Conservation (phyloP, 2,113 vertebrate genomes). For the Sylvilagus bachmani region DNA sequence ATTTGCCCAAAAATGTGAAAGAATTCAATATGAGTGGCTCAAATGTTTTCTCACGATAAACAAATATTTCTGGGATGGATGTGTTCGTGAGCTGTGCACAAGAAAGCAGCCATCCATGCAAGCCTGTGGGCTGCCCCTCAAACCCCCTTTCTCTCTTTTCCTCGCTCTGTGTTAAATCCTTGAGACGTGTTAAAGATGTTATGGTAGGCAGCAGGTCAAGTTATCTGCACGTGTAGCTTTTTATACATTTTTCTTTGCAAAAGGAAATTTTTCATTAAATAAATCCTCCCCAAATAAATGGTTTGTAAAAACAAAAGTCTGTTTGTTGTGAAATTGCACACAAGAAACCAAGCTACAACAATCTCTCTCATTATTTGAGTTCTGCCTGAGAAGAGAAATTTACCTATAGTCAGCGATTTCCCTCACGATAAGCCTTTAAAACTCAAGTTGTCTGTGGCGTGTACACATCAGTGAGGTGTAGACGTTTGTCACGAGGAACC, state of each 20-base stretch:
- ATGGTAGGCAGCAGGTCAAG: conserved; percentile 78
- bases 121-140: conserved; percentile 8
- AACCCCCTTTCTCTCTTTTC: conserved; percentile 52
- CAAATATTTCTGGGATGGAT: conserved; percentile 69
- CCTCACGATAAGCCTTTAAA: conserved; percentile 83
- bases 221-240: conserved; percentile 83
- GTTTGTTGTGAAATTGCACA: conserved; percentile 86
- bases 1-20: conserved; percentile 63
- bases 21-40: conserved; percentile 44
- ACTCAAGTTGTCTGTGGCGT: conserved; percentile 77
- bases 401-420: conserved; percentile 79
- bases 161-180: conserved; percentile 74
- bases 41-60: conserved; percentile 67
- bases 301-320: conserved; percentile 81
- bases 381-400: conserved; percentile 81
- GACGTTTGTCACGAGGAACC: neutral
- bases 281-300: conserved; percentile 78
- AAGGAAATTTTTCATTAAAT: conserved; percentile 84
- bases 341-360: conserved; percentile 77
- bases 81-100: conserved; percentile 44
- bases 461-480: conserved; percentile 67
- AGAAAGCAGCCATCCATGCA: conserved; percentile 64
- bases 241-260: conserved; percentile 80
- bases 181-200: conserved; percentile 77
- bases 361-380: conserved; percentile 68